Evolutionary conservation across 1,140 invertebrate species (phyloP), one percentile per base, ranked within the genome.

Genomic region (Drosophila rhopaloa): DNA sequence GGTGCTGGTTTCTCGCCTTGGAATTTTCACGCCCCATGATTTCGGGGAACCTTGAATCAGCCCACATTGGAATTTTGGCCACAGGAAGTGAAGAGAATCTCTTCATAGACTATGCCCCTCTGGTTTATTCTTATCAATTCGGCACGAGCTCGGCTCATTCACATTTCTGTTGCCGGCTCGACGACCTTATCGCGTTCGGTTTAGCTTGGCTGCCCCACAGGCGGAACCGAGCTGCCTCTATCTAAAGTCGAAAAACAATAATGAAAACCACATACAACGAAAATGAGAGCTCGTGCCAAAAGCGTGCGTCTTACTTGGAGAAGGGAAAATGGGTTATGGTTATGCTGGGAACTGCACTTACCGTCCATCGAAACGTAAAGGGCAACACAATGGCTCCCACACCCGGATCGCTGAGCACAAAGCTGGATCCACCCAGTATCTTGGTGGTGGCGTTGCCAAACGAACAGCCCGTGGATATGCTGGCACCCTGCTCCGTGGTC

Each of bases 311-410:
- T 57, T 58, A 10, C 14, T 37, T 38, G 50, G 46, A 24, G 38
- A 29, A 10, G 41, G 7, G 47, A 32, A 24, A 14, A 48, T n/a
- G 32, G 47, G 8, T 11, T 14, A 40, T 4, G 14, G 38, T 13
- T 32, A 10, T 32, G 14, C n/a, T 37, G 67, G 48, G 63, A 67
- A 57, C 19, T 50, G 29, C 55, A 95, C 96, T 97, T 92, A 97
- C 97, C 94, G 97, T 97, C 97, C 97, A 98, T 92, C 97, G 94
- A 93, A 98, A 97, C 74, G 96, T 96, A 93, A 98, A 97, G 76
- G 96, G 96, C 82, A 98, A 93, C 78, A 96, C 95, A 62, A 97
- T 94, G 80, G 96, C 96, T 82, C 96, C 95, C 72, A 95, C 93
- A 57, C 95, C 94, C 35, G 96, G 96, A 93, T 97, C 96, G 72